Percentiles rank a stretch among this genome's conserved stretches.
Conservation (phyloP, 2,797 vertebrate genomes). For the Enteromius paludinosus region DNA sequence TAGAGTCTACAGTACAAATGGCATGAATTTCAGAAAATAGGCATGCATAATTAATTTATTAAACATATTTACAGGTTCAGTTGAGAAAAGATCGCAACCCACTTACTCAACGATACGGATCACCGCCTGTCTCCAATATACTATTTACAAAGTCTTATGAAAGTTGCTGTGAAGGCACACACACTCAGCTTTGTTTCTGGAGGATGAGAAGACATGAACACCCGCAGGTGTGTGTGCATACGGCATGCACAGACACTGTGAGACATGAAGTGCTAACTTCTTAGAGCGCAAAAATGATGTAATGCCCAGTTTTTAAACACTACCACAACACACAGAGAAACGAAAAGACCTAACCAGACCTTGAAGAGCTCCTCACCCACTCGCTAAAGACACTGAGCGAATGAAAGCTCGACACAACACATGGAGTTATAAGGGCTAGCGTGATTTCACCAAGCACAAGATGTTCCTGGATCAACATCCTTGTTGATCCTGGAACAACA, state of each 20-base stretch:
- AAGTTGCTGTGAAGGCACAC: constrained; percentile 45
- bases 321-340: background rate
- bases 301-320: constrained; percentile 34
- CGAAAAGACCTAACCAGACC: constrained; percentile 9
- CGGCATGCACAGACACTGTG: constrained; percentile 13
- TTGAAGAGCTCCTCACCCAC: constrained; percentile 11
- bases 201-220: constrained; percentile 6
- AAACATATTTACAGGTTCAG: constrained; percentile 61
- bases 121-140: constrained; percentile 1
- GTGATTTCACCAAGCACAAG: too few species aligned
- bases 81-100: constrained; percentile 39
- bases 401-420: background rate
- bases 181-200: constrained; percentile 23
- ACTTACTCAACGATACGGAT: background rate
- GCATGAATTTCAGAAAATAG: constrained; percentile 52
- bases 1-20: constrained; percentile 61
- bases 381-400: background rate
- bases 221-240: constrained; percentile 2
- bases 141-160: constrained; percentile 25
- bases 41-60: constrained; percentile 55
- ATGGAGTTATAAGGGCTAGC: background rate
- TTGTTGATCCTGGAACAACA: too few species aligned
- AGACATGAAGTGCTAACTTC: background rate
- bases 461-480: too few species aligned
- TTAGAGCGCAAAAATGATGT: constrained; percentile 4